Conservation (phyloP, 2,113 vertebrate species). For the Nycticorax nycticorax region DNA sequence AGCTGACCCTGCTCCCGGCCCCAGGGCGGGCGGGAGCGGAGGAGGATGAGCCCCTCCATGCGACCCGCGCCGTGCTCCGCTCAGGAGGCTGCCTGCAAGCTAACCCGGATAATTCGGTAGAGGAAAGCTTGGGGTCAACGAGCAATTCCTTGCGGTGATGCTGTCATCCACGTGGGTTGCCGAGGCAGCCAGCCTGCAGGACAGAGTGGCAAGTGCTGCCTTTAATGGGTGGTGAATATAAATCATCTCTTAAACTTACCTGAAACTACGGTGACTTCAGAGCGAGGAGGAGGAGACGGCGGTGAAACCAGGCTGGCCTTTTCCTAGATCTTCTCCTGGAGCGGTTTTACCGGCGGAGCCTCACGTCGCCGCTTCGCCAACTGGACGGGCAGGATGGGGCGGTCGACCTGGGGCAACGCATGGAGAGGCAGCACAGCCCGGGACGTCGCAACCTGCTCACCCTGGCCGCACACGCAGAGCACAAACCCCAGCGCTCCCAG, state of each 20-base stretch:
- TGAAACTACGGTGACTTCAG: not conserved
- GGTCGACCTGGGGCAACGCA: accelerated
- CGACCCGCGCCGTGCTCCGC: accelerated
- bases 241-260: not conserved
- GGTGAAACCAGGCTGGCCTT: not conserved
- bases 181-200: not conserved
- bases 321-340: not conserved
- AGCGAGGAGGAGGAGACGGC: not conserved
- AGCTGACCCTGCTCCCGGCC: not conserved
- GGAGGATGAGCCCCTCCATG: not conserved
- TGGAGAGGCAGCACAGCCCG: not conserved
- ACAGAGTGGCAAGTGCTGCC: not conserved
- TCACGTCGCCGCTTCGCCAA: accelerated
- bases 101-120: not conserved
- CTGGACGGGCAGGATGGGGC: not conserved
- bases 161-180: accelerated
- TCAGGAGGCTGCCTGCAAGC: not conserved
- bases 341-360: not conserved
- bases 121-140: not conserved
- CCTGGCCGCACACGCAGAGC: not conserved
- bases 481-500: not conserved
- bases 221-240: not conserved
- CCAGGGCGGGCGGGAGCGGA: accelerated
- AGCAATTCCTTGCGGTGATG: not conserved
- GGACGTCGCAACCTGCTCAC: not conserved